Percentiles rank a stretch among this genome's conserved stretches.
Conservation (phyloP, 2,888 invertebrate species). For the Drosophila sordidula region DNA sequence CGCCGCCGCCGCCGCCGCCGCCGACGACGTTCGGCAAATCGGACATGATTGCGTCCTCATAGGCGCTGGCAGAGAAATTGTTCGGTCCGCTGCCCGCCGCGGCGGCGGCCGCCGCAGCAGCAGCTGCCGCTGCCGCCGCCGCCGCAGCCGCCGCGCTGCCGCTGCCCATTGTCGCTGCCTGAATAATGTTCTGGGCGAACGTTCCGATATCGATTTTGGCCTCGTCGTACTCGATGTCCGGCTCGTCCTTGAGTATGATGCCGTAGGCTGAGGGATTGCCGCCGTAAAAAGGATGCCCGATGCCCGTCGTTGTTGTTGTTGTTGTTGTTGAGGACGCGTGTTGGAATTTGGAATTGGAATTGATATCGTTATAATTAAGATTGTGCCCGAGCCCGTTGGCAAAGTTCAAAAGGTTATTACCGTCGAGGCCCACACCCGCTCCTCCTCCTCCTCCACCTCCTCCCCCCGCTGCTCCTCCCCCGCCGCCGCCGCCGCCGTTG, state of each 20-base stretch:
- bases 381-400: constrained; percentile 78
- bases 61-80: constrained; percentile 86
- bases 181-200: constrained; percentile 83
- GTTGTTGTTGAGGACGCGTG: constrained; percentile 22
- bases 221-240: constrained; percentile 91
- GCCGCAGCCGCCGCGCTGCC: constrained; percentile 8
- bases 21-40: constrained; percentile 87
- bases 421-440: constrained; percentile 59
- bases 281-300: constrained; percentile 77
- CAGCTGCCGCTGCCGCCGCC: neutral
- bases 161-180: constrained; percentile 77
- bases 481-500: constrained; percentile 34
- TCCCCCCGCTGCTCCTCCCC: constrained; percentile 84
- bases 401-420: constrained; percentile 84
- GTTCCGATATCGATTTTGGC: constrained; percentile 88
- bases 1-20: neutral
- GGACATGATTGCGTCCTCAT: constrained; percentile 93
- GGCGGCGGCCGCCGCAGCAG: neutral
- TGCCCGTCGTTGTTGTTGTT: neutral
- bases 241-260: constrained; percentile 91
- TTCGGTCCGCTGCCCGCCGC: neutral
- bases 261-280: constrained; percentile 92
- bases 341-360: constrained; percentile 76
- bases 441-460: constrained; percentile 69
- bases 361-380: constrained; percentile 74